Evolutionary conservation across 2,888 invertebrate species (phyloP).

Genomic region (Dorcus parallelipipedus): DNA sequence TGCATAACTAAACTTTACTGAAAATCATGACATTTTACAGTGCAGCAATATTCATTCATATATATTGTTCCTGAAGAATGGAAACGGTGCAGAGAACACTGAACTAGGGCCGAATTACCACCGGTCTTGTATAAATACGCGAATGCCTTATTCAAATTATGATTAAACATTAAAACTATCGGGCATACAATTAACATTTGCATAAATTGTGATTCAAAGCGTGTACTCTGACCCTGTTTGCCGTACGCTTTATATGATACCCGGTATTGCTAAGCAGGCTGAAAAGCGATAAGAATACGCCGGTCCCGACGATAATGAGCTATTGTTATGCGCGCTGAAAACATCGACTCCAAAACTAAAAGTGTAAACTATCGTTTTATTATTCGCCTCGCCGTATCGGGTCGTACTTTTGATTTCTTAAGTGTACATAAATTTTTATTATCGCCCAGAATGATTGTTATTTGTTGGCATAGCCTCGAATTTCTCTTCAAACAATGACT

Average conservation of each 20-base stretch:
- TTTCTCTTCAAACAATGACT: no score
- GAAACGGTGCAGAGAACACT: no score
- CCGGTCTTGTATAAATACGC: background rate
- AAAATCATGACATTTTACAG: no score
- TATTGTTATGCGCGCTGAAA: background rate
- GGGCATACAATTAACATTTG: conserved; percentile 3
- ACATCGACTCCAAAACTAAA: background rate
- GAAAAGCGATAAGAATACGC: background rate
- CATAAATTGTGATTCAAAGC: conserved; percentile 23
- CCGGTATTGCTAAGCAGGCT: background rate
- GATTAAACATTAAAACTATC: conserved; percentile 12
- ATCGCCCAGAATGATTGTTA: no score
- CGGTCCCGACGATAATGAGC: background rate
- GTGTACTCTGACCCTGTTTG: conserved; percentile 23
- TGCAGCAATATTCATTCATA: no score
- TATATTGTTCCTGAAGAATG: no score
- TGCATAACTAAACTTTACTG: no score
- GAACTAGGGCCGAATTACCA: no score
- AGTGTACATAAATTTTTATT: no score
- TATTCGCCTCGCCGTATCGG: no score
- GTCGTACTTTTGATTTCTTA: no score
- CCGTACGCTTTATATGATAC: conserved; percentile 13
- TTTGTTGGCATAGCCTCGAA: no score
- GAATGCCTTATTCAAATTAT: conserved; percentile 10
- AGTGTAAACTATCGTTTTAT: background rate